Conservation (phyloP, 2,888 invertebrate genomes). For the Habrosyne pyritoides region DNA sequence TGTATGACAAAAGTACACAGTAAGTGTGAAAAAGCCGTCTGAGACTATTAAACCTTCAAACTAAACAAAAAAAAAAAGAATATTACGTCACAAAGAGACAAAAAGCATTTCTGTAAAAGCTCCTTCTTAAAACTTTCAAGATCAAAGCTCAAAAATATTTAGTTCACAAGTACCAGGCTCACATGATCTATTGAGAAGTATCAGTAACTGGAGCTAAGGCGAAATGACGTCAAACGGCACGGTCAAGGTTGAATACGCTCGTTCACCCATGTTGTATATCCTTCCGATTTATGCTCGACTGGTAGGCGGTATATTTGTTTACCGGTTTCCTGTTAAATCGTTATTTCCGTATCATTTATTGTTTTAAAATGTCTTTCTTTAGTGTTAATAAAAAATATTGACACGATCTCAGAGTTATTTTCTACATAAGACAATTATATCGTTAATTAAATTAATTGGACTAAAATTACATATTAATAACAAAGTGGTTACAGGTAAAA, state of each 20-base stretch:
- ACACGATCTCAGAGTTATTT: too few species aligned
- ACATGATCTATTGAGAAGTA: constrained; percentile 41
- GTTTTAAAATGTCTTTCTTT: background rate
- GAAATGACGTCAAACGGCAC: constrained; percentile 36
- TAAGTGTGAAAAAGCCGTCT: too few species aligned
- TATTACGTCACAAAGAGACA: too few species aligned
- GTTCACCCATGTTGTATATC: constrained; percentile 23
- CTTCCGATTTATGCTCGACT: constrained; percentile 35
- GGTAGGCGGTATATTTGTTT: constrained; percentile 12
- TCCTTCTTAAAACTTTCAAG: background rate
- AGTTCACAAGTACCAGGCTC: constrained; percentile 45
- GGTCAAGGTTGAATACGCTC: constrained; percentile 51
- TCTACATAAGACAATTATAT: too few species aligned
- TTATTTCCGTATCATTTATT: background rate
- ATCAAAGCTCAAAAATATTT: constrained; percentile 30
- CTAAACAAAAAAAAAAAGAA: too few species aligned
- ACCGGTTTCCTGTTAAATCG: constrained; percentile 1
- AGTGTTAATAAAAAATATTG: too few species aligned
- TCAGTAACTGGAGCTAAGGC: constrained; percentile 34
- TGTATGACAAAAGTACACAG: too few species aligned
- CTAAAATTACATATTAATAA: too few species aligned
- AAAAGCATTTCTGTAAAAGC: too few species aligned
- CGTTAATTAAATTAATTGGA: too few species aligned
- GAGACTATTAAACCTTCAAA: too few species aligned
- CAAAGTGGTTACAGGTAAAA: too few species aligned